Percentiles rank a stretch among this genome's conserved stretches.
Evolutionary conservation across 2,888 invertebrate species (phyloP).

Genomic region (Cantharis nigra): DNA sequence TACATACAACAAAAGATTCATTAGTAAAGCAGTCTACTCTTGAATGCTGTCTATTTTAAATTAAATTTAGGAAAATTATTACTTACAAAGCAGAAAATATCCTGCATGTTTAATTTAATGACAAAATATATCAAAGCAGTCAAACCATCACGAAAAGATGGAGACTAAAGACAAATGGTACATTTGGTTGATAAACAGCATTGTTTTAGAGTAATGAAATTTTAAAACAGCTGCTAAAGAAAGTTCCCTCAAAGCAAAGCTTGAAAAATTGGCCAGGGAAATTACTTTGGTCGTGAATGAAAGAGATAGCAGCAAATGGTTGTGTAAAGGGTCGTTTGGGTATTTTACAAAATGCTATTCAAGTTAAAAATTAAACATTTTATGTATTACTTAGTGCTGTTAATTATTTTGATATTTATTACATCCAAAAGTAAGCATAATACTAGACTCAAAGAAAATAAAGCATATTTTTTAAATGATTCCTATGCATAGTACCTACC

Average conservation of each 20-base stretch:
- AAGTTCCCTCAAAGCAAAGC: conserved; percentile 22
- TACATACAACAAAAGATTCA: conserved; percentile 23
- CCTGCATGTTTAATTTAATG: conserved; percentile 27
- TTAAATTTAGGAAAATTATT: conserved; percentile 25
- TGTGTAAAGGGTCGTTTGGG: conserved; percentile 5
- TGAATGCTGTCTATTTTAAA: conserved; percentile 21
- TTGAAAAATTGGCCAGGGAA: conserved; percentile 20
- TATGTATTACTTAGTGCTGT: background rate
- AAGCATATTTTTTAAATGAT: background rate
- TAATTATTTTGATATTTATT: background rate
- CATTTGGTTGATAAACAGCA: conserved; percentile 25
- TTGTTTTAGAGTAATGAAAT: conserved; percentile 28
- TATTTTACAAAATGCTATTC: background rate
- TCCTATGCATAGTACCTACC: too few relatives aligned
- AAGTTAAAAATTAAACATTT: background rate
- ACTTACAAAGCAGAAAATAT: conserved; percentile 25
- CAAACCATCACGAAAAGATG: conserved; percentile 20
- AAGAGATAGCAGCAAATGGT: conserved; percentile 20
- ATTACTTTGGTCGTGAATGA: conserved; percentile 20
- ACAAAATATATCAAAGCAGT: conserved; percentile 23
- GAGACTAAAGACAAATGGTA: conserved; percentile 23
- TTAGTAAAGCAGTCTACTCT: conserved; percentile 21
- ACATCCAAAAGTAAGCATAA: background rate
- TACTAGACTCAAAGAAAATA: background rate
- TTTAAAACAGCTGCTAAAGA: conserved; percentile 25